These are phyloP conservation scores for Hoplodrina ambigua DNA, from an alignment of 2,888 invertebrate species.

Conservation along the genomic window DNA sequence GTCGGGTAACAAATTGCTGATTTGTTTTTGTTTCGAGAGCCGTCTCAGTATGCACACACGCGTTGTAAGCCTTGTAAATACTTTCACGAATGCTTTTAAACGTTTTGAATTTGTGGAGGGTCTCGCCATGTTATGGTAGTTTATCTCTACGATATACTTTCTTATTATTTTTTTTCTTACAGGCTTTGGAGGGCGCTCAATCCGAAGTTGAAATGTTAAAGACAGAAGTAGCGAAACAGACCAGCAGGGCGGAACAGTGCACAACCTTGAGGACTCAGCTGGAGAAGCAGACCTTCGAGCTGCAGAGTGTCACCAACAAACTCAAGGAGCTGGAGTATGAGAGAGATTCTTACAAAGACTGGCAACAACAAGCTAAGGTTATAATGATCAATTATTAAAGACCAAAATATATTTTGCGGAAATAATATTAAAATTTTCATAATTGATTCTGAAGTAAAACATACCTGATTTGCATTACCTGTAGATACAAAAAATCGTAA, in stretches of 20 bases:
- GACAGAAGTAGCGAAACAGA: slow-evolving; percentile 79
- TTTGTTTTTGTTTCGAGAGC: too few species aligned
- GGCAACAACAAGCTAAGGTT: slow-evolving; percentile 88
- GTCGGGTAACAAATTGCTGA: too few species aligned
- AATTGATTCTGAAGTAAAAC: too few species aligned
- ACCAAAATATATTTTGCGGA: too few species aligned
- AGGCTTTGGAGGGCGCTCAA: slow-evolving; percentile 89
- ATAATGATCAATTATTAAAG: background rate
- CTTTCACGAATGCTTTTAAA: too few species aligned
- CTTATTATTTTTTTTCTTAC: background rate
- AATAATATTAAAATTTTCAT: too few species aligned
- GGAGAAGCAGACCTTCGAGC: slow-evolving; percentile 84
- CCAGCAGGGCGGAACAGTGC: slow-evolving; percentile 81
- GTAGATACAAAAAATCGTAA: too few species aligned
- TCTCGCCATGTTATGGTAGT: too few species aligned
- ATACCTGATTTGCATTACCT: too few species aligned
- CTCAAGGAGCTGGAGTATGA: slow-evolving; percentile 86
- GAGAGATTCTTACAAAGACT: slow-evolving; percentile 86
- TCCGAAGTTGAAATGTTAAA: slow-evolving; percentile 89
- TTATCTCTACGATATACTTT: background rate
- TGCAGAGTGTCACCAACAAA: slow-evolving; percentile 82
- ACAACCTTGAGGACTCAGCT: slow-evolving; percentile 77
- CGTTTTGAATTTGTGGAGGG: too few species aligned
- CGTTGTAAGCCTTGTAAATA: too few species aligned
- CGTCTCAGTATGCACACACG: too few species aligned